Conservation (phyloP, 2,888 invertebrate species). For the Drosophila mayaguana region DNA sequence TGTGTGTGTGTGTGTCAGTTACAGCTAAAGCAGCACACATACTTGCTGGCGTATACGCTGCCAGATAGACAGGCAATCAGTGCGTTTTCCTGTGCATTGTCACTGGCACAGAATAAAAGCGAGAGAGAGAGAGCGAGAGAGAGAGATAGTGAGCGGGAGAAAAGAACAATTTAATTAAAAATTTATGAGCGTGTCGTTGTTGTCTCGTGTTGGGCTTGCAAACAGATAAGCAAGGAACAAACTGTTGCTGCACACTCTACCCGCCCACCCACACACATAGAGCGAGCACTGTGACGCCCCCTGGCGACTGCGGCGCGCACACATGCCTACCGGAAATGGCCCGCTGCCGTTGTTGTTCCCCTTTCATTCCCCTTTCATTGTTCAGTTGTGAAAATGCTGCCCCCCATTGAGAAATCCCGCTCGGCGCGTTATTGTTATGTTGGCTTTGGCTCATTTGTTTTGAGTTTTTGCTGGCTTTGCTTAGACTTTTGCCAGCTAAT, state of each 20-base stretch:
- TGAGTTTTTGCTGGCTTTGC: constrained; percentile 48
- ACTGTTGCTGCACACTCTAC: constrained; percentile 64
- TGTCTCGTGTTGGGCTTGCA: constrained; percentile 49
- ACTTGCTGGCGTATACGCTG: constrained; percentile 7
- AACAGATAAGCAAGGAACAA: constrained; percentile 65
- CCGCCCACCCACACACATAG: neutral
- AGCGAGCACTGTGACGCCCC: constrained; percentile 40
- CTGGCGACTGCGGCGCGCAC: constrained; percentile 39
- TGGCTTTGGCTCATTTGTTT: constrained; percentile 64
- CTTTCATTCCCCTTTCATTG: neutral
- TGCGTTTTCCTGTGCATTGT: constrained; percentile 56
- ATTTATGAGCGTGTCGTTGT: constrained; percentile 68
- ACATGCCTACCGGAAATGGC: constrained; percentile 62
- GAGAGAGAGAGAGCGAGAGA: neutral
- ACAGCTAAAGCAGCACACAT: constrained; percentile 6
- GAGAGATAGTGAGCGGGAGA: neutral
- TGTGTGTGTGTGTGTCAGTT: neutral
- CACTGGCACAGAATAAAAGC: constrained; percentile 29
- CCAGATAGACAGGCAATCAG: constrained; percentile 59
- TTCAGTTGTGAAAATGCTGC: neutral
- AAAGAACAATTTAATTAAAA: constrained; percentile 71
- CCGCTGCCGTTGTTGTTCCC: constrained; percentile 57
- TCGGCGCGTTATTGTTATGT: constrained; percentile 39
- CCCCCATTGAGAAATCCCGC: neutral
- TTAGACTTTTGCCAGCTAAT: constrained; percentile 62